phyloP scores from a whole-genome alignment of 2,797 vertebrate species.

The Erithacus rubecula region DNA sequence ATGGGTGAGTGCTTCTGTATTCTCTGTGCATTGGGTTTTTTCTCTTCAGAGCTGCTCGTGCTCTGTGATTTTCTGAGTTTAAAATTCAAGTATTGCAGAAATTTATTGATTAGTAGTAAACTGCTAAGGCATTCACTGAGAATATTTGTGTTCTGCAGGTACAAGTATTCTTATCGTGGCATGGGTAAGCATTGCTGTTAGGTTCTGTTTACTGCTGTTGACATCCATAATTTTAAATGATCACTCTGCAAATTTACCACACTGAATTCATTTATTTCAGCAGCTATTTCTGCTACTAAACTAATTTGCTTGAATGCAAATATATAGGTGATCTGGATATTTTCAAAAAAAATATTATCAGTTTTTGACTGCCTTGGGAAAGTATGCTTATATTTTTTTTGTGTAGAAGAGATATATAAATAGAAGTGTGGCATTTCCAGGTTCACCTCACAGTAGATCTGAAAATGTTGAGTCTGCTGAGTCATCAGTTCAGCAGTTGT shows the following conservation, averaged over 20 bases:
- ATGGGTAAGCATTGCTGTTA: background rate
- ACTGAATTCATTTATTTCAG: background rate
- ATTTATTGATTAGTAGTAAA: background rate
- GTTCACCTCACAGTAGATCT: background rate
- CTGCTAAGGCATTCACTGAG: background rate
- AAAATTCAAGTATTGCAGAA: background rate
- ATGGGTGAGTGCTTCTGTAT: background rate
- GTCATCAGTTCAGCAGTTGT: background rate
- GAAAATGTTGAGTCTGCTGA: background rate
- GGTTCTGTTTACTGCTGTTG: background rate
- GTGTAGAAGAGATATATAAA: background rate
- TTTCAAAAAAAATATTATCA: background rate
- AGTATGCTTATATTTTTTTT: background rate
- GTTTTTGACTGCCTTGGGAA: background rate
- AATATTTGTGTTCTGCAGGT: background rate
- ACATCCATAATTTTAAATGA: background rate
- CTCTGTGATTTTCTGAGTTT: background rate
- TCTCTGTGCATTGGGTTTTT: background rate
- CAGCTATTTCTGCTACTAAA: background rate
- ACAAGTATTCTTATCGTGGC: background rate
- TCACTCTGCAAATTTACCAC: background rate
- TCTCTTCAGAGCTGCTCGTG: background rate
- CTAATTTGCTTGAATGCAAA: background rate
- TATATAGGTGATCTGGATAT: background rate
- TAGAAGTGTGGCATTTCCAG: background rate